These are phyloP conservation scores for Caracal caracal DNA, from an alignment of 2,113 vertebrate genomes.

Conservation along the genomic window DNA sequence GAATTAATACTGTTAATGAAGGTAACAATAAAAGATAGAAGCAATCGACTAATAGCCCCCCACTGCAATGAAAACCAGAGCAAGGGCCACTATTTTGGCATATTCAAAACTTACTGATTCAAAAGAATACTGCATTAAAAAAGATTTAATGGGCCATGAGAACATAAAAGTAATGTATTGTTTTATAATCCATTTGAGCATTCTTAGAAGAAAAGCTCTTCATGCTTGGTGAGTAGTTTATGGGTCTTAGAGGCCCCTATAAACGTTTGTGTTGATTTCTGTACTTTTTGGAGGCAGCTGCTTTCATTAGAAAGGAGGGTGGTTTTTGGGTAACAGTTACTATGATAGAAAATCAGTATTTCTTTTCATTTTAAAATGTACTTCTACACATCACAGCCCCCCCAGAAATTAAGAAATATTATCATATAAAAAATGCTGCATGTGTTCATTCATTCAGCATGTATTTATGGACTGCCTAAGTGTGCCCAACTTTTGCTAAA, in stretches of 20 bases:
- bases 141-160: constrained; percentile 78
- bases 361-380: constrained; percentile 47
- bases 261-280: constrained; percentile 70
- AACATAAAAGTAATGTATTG: constrained; percentile 81
- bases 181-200: constrained; percentile 75
- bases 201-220: constrained; percentile 71
- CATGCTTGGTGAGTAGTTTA: constrained; percentile 52
- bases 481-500: constrained; percentile 44
- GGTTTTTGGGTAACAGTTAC: background rate
- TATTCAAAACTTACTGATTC: constrained; percentile 74
- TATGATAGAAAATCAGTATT: constrained; percentile 34
- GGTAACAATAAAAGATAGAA: constrained; percentile 47
- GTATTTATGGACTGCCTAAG: constrained; percentile 32
- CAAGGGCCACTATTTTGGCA: constrained; percentile 34
- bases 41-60: background rate
- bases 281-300: constrained; percentile 37
- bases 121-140: constrained; percentile 79
- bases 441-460: background rate
- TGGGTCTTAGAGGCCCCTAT: constrained; percentile 50
- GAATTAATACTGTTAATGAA: constrained; percentile 60
- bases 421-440: constrained; percentile 4
- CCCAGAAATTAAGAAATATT: constrained; percentile 30
- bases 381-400: background rate
- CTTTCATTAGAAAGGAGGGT: constrained; percentile 54
- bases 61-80: constrained; percentile 47